Percentiles rank a stretch among this genome's conserved stretches.
These are phyloP conservation scores for Boloria euphrosyne DNA, from an alignment of 2,888 invertebrate genomes.

Conservation along the genomic window DNA sequence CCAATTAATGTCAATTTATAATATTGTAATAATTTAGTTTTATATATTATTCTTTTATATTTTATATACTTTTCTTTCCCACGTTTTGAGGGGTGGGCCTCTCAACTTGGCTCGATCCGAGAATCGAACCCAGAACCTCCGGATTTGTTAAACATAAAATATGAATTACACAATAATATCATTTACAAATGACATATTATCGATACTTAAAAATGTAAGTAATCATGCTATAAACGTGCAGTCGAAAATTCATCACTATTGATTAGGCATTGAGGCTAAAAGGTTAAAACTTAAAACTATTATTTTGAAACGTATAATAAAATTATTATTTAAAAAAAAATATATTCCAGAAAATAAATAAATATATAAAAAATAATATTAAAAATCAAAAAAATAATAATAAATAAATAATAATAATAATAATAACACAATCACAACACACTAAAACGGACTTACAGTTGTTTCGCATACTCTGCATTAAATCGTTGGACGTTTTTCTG, in stretches of 20 bases:
- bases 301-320: not conserved
- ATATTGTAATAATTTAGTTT: too few species aligned
- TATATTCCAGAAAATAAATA: not conserved
- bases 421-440: conserved; percentile 78
- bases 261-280: not conserved
- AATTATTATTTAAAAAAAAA: not conserved
- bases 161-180: too few species aligned
- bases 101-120: too few species aligned
- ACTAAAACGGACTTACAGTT: conserved; percentile 79
- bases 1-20: not conserved
- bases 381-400: conserved; percentile 13
- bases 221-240: too few species aligned
- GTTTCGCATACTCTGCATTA: conserved; percentile 77
- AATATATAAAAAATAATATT: not conserved
- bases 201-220: too few species aligned
- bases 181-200: too few species aligned
- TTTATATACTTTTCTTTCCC: too few species aligned
- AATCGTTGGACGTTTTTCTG: conserved; percentile 80
- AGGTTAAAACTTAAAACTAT: not conserved
- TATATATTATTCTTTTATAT: too few species aligned
- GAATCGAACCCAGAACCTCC: too few species aligned
- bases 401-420: conserved; percentile 43
- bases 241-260: not conserved
- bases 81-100: too few species aligned
- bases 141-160: too few species aligned